Base-by-base conservation (phyloP, 23 tunicate species). In the Phallusia fumigata region DNA sequence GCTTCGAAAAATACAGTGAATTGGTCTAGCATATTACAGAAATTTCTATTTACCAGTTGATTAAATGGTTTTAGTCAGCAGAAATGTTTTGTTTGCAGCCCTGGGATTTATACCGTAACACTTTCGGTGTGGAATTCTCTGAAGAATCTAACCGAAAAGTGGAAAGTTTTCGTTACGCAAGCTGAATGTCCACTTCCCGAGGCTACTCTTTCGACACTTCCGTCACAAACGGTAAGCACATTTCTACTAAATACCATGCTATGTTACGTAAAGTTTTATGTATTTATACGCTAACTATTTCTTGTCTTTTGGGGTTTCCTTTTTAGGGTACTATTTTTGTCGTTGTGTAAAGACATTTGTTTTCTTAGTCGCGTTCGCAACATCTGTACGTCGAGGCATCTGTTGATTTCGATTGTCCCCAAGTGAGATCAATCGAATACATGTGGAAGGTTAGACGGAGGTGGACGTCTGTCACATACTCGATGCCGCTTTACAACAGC, bases 391-490 rank as follows among this genome's bases (percentile, higher is more conserved):
- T 86, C 33, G 90, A 86, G 34, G 82, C 91, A 19, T 15, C 35
- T 12, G 78, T 87, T 35, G 26, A 45, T 19, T 87, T 73, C 78
- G 75, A 81, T 52, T 87, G 91, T 64, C 65, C 91, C 12, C 49
- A 53, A 36, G 86, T 81, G 0, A 64, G 31, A n/a, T 53, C 47
- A 6, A 64, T 87, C 19, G 82, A 32, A 5, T 87, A 87, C 49
- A 40, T 36, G 33, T 87, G 91, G 91, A 76, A 80, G 2, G 49
- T 87, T 11, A 36, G 77, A 18, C 52, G 47, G 12, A 58, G 79
- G 2, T 65, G 32, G 33, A 28, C 52, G 31, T 18, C 33, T 6
- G 22, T 33, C 18, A 52, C 30, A 33, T 34, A 77, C 32, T 64
- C 30, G 26, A 40, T 6, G 0, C 64, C 79, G 12, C 33, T 47